These are phyloP conservation scores for Raja brachyura DNA, from an alignment of 2,113 vertebrate genomes.

Conservation along the genomic window DNA sequence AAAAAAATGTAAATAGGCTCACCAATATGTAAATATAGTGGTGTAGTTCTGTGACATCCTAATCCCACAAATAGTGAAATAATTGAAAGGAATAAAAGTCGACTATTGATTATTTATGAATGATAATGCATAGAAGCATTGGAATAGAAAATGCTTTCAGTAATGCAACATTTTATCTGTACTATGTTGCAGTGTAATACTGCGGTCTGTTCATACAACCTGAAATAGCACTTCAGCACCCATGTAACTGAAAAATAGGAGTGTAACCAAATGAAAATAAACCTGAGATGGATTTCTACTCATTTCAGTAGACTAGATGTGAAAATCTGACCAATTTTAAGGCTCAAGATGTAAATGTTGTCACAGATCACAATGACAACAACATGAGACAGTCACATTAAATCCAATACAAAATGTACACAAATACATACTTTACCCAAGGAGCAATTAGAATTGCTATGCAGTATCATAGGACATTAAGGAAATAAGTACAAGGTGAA, in stretches of 20 bases:
- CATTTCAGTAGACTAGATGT: neutral
- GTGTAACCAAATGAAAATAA: neutral
- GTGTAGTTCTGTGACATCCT: neutral
- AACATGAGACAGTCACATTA: neutral
- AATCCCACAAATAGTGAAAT: neutral
- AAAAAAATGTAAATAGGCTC: neutral
- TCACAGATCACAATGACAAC: neutral
- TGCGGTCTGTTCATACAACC: neutral
- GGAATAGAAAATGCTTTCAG: neutral
- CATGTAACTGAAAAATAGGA: neutral
- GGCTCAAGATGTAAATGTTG: neutral
- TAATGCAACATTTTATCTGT: neutral
- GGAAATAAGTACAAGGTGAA: neutral
- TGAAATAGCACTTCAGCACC: neutral
- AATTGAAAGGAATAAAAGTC: neutral
- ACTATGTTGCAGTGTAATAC: neutral
- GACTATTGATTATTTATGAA: neutral
- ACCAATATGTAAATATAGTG: neutral
- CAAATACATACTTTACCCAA: neutral
- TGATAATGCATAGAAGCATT: neutral
- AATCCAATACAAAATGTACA: neutral
- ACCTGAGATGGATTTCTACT: neutral
- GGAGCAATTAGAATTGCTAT: neutral
- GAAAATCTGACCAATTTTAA: neutral
- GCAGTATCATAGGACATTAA: too few relatives aligned